Conservation (phyloP, 2,888 invertebrate genomes). For the Euplexia lucipara region DNA sequence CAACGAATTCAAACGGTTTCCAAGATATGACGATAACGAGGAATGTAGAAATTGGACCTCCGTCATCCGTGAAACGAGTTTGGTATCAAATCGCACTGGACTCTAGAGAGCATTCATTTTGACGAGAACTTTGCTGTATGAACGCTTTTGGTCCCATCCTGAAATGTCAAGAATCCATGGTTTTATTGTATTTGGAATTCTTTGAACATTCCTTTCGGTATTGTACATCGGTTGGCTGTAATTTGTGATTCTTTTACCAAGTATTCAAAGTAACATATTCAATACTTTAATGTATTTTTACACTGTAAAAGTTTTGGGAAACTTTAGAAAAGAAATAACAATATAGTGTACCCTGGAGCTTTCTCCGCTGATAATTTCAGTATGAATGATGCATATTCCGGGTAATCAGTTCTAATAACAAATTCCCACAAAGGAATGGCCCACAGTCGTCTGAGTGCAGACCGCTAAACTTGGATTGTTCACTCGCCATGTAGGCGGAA, state of each 20-base stretch:
- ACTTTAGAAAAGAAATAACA: background rate
- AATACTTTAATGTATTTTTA: background rate
- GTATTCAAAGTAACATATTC: background rate
- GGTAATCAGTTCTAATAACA: constrained; percentile 10
- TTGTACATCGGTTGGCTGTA: background rate
- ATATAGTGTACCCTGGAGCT: background rate
- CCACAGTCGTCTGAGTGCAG: constrained; percentile 23
- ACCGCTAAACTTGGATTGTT: constrained; percentile 42
- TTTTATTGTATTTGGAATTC: background rate
- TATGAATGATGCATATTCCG: background rate
- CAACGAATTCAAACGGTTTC: constrained; percentile 45
- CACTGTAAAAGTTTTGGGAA: background rate
- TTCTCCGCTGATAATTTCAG: background rate
- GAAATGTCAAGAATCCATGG: constrained; percentile 12
- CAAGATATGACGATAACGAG: constrained; percentile 49
- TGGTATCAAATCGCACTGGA: constrained; percentile 46
- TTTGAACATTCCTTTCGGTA: background rate
- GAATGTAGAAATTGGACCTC: constrained; percentile 58
- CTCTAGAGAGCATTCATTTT: constrained; percentile 26
- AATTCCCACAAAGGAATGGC: constrained; percentile 22
- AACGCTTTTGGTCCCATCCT: constrained; percentile 9
- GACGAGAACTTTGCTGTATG: constrained; percentile 21
- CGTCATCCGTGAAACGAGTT: constrained; percentile 49
- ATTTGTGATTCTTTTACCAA: background rate
- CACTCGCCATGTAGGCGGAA: constrained; percentile 77